A percentile compares a stretch with the other conserved stretches of the same genome.
phyloP scores from a whole-genome alignment of 2,888 invertebrate genomes.

The Helleia helle region DNA sequence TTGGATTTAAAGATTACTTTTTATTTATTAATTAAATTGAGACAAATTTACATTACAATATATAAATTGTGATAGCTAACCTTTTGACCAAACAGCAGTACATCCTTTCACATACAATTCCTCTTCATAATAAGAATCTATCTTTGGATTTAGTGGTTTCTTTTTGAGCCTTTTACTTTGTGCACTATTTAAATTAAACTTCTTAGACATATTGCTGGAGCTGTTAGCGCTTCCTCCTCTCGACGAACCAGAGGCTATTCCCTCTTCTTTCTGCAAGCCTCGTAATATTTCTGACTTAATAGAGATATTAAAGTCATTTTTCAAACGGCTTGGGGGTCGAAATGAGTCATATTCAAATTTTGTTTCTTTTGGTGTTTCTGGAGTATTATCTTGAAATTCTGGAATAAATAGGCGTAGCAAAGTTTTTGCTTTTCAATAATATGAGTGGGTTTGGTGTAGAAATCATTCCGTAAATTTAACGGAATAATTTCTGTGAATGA shows the following conservation, averaged over 20 bases:
- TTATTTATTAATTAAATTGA: no score
- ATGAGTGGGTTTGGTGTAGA: no score
- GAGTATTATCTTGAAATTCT: constrained; percentile 44
- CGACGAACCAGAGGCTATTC: constrained; percentile 41
- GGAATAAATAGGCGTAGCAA: no score
- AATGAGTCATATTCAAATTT: constrained; percentile 56
- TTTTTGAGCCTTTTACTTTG: constrained; percentile 29
- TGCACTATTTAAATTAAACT: constrained; percentile 43
- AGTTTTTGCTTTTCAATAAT: no score
- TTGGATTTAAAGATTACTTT: no score
- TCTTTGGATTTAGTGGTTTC: constrained; percentile 47
- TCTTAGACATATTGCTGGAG: constrained; percentile 62
- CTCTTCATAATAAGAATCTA: constrained; percentile 79
- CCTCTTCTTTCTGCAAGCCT: constrained; percentile 44
- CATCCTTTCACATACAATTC: constrained; percentile 90
- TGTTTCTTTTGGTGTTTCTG: constrained; percentile 36
- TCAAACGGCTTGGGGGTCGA: constrained; percentile 51
- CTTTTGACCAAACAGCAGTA: constrained; percentile 87
- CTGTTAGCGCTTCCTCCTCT: constrained; percentile 55
- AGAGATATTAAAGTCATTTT: constrained; percentile 60
- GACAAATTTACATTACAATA: no score
- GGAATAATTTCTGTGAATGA: no score
- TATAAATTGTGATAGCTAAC: no score
- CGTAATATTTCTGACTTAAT: constrained; percentile 53
- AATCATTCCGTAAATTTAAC: no score